Base-by-base conservation (phyloP, 1,140 invertebrate genomes). In the Hormaphis cornu region DNA sequence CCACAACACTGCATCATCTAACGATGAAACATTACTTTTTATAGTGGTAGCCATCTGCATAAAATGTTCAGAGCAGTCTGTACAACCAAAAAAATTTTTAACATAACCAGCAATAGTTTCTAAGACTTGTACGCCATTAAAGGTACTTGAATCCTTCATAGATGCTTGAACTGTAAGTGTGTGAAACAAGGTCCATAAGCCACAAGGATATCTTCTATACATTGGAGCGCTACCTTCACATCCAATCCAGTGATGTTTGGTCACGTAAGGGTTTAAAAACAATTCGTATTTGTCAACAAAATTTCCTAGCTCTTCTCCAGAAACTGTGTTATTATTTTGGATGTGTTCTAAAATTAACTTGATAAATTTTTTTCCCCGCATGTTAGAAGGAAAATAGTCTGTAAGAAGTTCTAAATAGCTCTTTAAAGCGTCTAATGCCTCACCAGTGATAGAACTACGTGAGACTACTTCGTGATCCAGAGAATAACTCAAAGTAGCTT, bases 181-280 rank as follows among this genome's bases (percentile, higher is more conserved):
- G 76, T 99, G 97, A 77, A 98, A 99, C 70, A 96, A 80, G 37
- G 85, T 90, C 97, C 97, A 99, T 16, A 99, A 79, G 0, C 91
- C 88, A 80, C 97, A 99, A 1, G 95, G 91, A 77, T 93, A 98
- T n/a, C 95, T 93, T 53, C 96, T 83, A 54, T 81, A 83, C 37
- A 82, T 79, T 1, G 85, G 77, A 48, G 81, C 78, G 75, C 89
- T 93, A 8, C 93, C 92, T 74, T 83, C 81, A 77, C 97, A 99
- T 12, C 86, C 88, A 54, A 90, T 81, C 88, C 91, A 98, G 28
- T 82, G 80, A 73, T 84, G 77, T 14, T 83, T 77, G 12, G 82
- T 80, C 1, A 80, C 80, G 75, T 83, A 80, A 4, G 76, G 75
- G 74, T 82, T 76, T 63, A 73, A 52, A 3, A 77, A 74, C 6